Base-by-base conservation (phyloP, 1,140 invertebrate species). In the Lordiphosa mommai region DNA sequence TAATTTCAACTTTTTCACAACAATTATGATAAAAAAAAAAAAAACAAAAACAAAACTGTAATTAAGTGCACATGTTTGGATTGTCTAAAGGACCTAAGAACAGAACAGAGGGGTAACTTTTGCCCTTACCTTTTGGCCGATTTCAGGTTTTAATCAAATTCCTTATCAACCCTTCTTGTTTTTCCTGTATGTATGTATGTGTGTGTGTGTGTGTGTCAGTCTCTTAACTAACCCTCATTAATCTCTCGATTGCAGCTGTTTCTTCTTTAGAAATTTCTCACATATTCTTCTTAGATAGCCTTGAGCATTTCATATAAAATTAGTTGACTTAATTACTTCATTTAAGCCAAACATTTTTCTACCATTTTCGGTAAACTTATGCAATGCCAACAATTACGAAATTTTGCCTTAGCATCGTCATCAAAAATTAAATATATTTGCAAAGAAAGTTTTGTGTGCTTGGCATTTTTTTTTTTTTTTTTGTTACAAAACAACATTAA, bases 101-200 rank as follows among this genome's bases (percentile, higher is more conserved):
- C 23, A 4, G 23, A 7, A 9, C 10, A 32, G 10, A 8, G 27
- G 10, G 9, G 2, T 12, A 47, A 56, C 13, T 29, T 34, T 50
- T 33, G 16, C 6, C 17, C 16, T 20, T n/a, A n/a, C 37, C 5
- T 32, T 36, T 1, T 12, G 6, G 5, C 12, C 10, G n/a, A n/a
- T n/a, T n/a, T n/a, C n/a, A n/a, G n/a, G n/a, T 49, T 58, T 58
- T 76, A 82, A 80, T 80, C 76, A 76, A 71, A 72, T 82, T 59
- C 33, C 74, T 71, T 59, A 82, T 80, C 66, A 74, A 80, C 74
- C 74, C 74, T 76, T 80, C 57, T 55, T 40, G 38, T 33, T 30
- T 9, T 29, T 16, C 6, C 7, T 48, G 13, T 7, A n/a, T 20
- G 8, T 64, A 46, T 52, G 27, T 49, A 16, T 50, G 47, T 61